Conservation (phyloP, 2,113 vertebrate genomes). For the Rhinichthys klamathensis region DNA sequence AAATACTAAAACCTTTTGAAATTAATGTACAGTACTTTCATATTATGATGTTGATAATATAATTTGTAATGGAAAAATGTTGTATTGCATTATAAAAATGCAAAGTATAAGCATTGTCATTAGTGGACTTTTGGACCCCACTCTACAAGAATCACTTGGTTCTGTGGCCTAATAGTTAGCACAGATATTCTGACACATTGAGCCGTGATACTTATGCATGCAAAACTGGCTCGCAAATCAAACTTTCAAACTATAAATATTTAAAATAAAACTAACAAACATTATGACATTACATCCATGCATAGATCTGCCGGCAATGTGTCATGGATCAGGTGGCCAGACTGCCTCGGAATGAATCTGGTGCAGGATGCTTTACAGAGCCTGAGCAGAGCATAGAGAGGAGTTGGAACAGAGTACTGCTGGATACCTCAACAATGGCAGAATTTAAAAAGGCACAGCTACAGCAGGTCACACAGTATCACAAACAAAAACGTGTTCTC, state of each 20-base stretch:
- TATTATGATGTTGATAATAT: too few relatives aligned
- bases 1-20: background rate
- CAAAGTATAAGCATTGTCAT: too few relatives aligned
- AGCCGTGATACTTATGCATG: background rate
- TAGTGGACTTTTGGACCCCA: too few relatives aligned
- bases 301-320: constrained; percentile 60
- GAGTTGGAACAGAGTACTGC: constrained; percentile 75
- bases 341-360: constrained; percentile 37
- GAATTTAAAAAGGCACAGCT: constrained; percentile 80
- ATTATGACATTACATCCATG: background rate
- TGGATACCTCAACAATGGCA: constrained; percentile 77
- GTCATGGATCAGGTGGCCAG: constrained; percentile 65
- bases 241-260: background rate
- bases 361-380: constrained; percentile 20
- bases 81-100: too few relatives aligned
- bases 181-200: too few relatives aligned
- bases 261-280: background rate
- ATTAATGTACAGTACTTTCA: background rate
- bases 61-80: too few relatives aligned
- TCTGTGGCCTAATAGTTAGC: too few relatives aligned
- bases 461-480: constrained; percentile 78
- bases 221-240: background rate
- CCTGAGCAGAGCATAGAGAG: constrained; percentile 17
- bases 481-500: constrained; percentile 70
- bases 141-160: too few relatives aligned